Percentiles rank a stretch among this genome's conserved stretches.
These are phyloP conservation scores for Platalea minor DNA, from an alignment of 2,797 vertebrate genomes.

Conservation along the genomic window DNA sequence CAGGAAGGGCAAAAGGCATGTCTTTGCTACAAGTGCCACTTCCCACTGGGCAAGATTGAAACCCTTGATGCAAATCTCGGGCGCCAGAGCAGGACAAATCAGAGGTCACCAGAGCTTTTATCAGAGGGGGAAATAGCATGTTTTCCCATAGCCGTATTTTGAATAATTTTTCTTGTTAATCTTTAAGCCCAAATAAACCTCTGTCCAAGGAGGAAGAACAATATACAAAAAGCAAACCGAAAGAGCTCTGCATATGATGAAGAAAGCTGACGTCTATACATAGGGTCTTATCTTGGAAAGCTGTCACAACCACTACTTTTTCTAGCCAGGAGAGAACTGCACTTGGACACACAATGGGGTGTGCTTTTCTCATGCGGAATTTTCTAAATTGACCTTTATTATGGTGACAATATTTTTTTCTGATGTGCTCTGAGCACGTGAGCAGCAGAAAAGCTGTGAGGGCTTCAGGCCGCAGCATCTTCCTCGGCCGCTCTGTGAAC, in stretches of 20 bases:
- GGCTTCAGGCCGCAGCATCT: not conserved
- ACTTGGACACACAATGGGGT: not conserved
- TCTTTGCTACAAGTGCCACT: not conserved
- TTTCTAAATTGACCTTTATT: not conserved
- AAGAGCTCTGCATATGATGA: not conserved
- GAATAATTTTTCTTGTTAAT: not conserved
- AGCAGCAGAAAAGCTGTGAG: not conserved
- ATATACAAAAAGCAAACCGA: not conserved
- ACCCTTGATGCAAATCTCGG: not conserved
- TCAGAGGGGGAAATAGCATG: not conserved
- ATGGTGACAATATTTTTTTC: not conserved
- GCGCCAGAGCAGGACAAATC: not conserved
- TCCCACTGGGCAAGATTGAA: accelerated
- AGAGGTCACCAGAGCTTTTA: not conserved
- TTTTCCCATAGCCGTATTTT: not conserved
- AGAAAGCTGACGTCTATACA: not conserved
- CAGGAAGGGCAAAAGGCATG: not conserved
- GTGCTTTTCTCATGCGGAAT: not conserved
- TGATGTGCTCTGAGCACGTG: accelerated
- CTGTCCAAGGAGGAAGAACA: not conserved
- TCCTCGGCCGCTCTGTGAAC: accelerated
- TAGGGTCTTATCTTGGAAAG: not conserved
- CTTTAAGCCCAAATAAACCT: not conserved
- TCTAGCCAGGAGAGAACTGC: not conserved
- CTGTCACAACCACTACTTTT: not conserved